Evolutionary conservation across 2,888 invertebrate genomes (phyloP).

Genomic region (Lasioglossum oenotherae): DNA sequence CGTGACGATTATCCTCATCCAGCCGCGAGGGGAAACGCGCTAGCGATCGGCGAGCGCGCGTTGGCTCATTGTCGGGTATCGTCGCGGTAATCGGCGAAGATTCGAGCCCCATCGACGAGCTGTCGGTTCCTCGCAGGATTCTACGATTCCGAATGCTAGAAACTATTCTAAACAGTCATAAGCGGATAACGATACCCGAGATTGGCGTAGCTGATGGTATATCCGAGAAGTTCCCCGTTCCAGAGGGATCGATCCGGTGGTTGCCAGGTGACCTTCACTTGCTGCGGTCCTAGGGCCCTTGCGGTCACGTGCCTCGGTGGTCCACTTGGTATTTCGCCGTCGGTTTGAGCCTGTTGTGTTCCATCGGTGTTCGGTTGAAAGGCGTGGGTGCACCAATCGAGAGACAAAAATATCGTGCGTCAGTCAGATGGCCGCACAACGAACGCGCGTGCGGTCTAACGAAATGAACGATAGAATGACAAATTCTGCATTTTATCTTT

Average conservation of each 20-base stretch:
- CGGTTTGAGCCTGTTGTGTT: conserved; percentile 83
- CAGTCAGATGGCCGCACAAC: neutral
- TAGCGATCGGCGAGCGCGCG: conserved; percentile 1
- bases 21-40: neutral
- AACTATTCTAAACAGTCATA: conserved; percentile 63
- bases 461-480: conserved; percentile 52
- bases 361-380: conserved; percentile 16
- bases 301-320: conserved; percentile 89
- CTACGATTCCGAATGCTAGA: conserved; percentile 33
- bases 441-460: neutral
- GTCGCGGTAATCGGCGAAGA: conserved; percentile 34
- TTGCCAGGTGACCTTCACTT: conserved; percentile 91
- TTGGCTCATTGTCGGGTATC: conserved; percentile 37
- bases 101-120: conserved; percentile 5
- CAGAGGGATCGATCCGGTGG: conserved; percentile 90
- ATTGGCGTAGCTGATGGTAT: conserved; percentile 86
- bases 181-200: conserved; percentile 78
- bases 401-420: conserved; percentile 4
- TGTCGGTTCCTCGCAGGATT: neutral
- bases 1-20: conserved; percentile 25
- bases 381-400: neutral
- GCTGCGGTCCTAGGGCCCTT: conserved; percentile 89
- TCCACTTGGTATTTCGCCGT: conserved; percentile 89
- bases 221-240: conserved; percentile 91
- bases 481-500: neutral